Evolutionary conservation across 2,888 invertebrate genomes (phyloP).

Genomic region (Caenorhabditis sp.): DNA sequence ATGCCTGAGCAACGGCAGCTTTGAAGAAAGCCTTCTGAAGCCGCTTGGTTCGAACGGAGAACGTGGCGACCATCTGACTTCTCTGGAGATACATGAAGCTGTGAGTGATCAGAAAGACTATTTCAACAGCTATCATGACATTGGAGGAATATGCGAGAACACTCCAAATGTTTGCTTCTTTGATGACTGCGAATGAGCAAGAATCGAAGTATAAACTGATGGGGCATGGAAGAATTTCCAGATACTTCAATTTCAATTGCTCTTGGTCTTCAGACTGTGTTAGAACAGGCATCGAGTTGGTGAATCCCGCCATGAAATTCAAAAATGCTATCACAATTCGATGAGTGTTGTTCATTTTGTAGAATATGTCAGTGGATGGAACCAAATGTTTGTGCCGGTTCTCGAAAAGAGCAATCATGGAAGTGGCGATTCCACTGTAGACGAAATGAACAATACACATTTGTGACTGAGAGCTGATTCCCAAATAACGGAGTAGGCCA

Average conservation of each 20-base stretch:
- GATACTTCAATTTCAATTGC: not conserved
- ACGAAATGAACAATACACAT: constrained; percentile 12
- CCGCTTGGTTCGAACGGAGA: constrained; percentile 23
- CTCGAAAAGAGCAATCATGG: constrained; percentile 29
- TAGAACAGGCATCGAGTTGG: not conserved
- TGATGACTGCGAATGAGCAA: constrained; percentile 4
- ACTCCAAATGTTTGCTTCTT: not conserved
- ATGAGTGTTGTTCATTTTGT: not conserved
- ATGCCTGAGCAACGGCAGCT: constrained; percentile 29
- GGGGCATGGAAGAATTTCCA: constrained; percentile 20
- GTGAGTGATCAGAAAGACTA: constrained; percentile 20
- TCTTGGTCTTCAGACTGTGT: not conserved
- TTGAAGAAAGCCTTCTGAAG: constrained; percentile 36
- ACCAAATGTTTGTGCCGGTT: constrained; percentile 39
- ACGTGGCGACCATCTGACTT: constrained; percentile 2
- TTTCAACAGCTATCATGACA: not conserved
- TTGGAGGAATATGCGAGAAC: not conserved
- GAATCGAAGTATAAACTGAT: constrained; percentile 17
- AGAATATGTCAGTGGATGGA: constrained; percentile 20
- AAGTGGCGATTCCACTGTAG: constrained; percentile 13
- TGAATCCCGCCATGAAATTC: constrained; percentile 7
- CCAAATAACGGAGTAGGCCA: constrained; percentile 6
- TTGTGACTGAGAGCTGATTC: constrained; percentile 4
- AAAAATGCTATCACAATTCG: constrained; percentile 8
- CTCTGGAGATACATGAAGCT: constrained; percentile 16